A percentile compares a stretch with the other conserved stretches of the same genome.
Conservation (phyloP, 2,888 invertebrate genomes). For the Diarsia brunnea region DNA sequence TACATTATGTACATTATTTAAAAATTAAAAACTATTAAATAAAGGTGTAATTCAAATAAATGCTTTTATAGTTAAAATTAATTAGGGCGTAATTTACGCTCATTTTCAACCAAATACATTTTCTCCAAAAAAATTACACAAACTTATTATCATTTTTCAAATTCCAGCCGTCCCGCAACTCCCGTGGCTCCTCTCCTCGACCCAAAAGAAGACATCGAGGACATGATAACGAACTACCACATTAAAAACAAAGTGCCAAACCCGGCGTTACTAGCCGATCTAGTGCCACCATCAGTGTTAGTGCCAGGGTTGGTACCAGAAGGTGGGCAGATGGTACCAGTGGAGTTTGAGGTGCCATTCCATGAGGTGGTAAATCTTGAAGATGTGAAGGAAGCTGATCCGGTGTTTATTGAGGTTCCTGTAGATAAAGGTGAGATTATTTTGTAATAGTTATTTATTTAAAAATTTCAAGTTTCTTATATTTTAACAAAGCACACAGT, state of each 20-base stretch:
- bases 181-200: conserved; percentile 23
- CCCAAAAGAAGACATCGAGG: conserved; percentile 80
- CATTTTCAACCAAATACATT: not conserved
- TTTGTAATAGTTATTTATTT: no score
- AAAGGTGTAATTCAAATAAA: no score
- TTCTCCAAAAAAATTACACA: no score
- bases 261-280: conserved; percentile 53
- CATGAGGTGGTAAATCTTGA: conserved; percentile 31
- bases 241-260: conserved; percentile 78
- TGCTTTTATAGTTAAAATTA: no score
- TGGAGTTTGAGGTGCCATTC: conserved; percentile 4
- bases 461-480: no score
- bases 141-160: not conserved
- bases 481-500: no score
- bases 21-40: no score
- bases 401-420: conserved; percentile 80
- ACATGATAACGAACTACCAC: conserved; percentile 82
- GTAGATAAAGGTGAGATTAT: conserved; percentile 75
- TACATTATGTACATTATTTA: no score
- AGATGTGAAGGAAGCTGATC: conserved; percentile 51
- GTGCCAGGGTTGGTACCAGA: not conserved
- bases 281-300: not conserved
- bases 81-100: no score
- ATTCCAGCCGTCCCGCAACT: conserved; percentile 6
- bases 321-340: not conserved